Percentiles rank a stretch among this genome's conserved stretches.
phyloP scores from a whole-genome alignment of 2,888 invertebrate genomes.

The Eupithecia dodoneata region DNA sequence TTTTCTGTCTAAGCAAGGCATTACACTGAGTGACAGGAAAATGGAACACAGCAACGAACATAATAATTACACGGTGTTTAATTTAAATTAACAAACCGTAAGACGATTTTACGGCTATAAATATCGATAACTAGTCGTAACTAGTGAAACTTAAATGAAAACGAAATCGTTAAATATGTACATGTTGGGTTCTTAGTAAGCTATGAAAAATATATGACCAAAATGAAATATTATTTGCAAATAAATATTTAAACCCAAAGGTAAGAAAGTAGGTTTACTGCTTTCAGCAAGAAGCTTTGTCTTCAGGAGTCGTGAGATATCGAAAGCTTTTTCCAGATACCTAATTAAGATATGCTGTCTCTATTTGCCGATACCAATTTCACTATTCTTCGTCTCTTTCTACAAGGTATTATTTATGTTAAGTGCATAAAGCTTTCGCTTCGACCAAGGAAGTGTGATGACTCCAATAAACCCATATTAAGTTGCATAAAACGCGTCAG shows the following conservation, averaged over 20 bases:
- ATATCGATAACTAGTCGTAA: conserved; percentile 61
- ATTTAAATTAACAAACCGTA: conserved; percentile 72
- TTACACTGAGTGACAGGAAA: conserved; percentile 64
- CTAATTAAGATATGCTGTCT: neutral
- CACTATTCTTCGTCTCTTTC: neutral
- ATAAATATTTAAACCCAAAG: too few species aligned
- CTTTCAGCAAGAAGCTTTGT: neutral
- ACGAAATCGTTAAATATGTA: neutral
- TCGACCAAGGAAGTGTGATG: conserved; percentile 25
- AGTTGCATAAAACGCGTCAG: conserved; percentile 51
- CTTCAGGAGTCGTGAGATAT: neutral
- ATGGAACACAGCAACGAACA: conserved; percentile 63
- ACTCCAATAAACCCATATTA: conserved; percentile 29
- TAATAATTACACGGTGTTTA: conserved; percentile 73
- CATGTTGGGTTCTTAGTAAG: neutral
- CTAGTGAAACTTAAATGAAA: conserved; percentile 48
- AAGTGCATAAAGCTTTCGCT: conserved; percentile 17
- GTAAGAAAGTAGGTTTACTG: neutral
- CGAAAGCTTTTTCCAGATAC: neutral
- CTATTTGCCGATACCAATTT: neutral
- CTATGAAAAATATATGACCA: neutral
- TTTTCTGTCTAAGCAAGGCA: conserved; percentile 15
- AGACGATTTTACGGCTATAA: conserved; percentile 69
- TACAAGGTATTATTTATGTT: neutral
- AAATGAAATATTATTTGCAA: neutral